A percentile compares a stretch with the other conserved stretches of the same genome.
Evolutionary conservation across 2,797 vertebrate species (phyloP).

Genomic region (Rachycentron canadum): DNA sequence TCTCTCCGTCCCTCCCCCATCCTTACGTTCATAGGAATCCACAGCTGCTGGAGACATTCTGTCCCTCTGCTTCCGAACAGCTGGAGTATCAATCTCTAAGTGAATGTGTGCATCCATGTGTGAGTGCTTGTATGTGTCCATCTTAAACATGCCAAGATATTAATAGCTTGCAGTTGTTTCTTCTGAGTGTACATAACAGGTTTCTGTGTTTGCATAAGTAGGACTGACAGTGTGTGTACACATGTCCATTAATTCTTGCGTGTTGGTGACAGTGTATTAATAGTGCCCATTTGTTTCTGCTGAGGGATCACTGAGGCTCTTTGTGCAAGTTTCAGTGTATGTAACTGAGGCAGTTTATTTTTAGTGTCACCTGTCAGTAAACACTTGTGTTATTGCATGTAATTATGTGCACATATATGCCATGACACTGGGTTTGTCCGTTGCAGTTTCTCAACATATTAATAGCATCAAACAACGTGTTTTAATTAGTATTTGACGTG

Average conservation of each 20-base stretch:
- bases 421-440: constrained; percentile 43
- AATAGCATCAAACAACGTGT: constrained; percentile 70
- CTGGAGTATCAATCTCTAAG: constrained; percentile 80
- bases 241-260: constrained; percentile 39
- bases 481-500: constrained; percentile 52
- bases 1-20: constrained; percentile 13
- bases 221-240: constrained; percentile 60
- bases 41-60: constrained; percentile 84
- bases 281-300: constrained; percentile 77
- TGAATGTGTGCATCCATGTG: constrained; percentile 65
- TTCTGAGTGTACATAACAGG: constrained; percentile 78
- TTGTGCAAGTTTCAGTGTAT: constrained; percentile 57
- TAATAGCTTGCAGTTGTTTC: constrained; percentile 83
- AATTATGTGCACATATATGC: constrained; percentile 61
- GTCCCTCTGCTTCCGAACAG: constrained; percentile 81
- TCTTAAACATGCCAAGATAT: constrained; percentile 70
- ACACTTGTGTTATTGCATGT: constrained; percentile 67
- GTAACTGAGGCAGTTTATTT: constrained; percentile 67
- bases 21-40: constrained; percentile 73
- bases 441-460: constrained; percentile 61
- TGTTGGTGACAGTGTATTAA: constrained; percentile 71
- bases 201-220: constrained; percentile 84
- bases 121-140: constrained; percentile 53
- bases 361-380: constrained; percentile 79
- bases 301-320: constrained; percentile 60